These are phyloP conservation scores for Eupsittula cactorum DNA, from an alignment of 2,113 vertebrate species.

Conservation along the genomic window DNA sequence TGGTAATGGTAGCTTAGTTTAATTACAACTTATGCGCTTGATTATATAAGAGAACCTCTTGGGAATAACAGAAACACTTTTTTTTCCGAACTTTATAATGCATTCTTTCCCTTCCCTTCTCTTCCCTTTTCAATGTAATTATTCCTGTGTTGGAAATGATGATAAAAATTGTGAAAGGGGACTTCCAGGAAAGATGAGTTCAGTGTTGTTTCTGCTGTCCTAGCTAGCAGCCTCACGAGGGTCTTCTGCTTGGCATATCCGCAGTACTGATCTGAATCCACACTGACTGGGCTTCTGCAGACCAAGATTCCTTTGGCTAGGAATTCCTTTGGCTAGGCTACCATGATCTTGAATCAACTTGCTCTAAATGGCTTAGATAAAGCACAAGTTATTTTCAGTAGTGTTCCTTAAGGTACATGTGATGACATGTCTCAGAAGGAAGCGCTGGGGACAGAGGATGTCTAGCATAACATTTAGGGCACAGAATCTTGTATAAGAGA, in stretches of 20 bases:
- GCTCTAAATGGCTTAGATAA: neutral
- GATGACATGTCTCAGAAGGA: neutral
- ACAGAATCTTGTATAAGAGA: neutral
- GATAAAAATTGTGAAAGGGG: neutral
- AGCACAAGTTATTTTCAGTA: neutral
- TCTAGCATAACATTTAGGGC: neutral
- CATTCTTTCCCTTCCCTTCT: neutral
- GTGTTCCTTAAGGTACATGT: neutral
- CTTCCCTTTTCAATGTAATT: neutral
- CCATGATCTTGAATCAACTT: neutral
- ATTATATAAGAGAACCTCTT: neutral
- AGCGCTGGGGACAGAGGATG: neutral
- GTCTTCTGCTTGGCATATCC: neutral
- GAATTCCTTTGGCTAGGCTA: neutral
- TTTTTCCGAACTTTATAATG: neutral
- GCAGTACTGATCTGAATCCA: neutral
- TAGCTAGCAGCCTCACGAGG: neutral
- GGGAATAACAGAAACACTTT: neutral
- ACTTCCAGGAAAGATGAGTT: neutral
- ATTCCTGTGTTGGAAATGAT: neutral
- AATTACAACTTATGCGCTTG: neutral
- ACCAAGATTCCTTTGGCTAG: neutral
- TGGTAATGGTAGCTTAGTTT: slow-evolving; percentile 23
- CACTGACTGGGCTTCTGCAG: neutral
- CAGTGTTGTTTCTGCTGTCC: neutral